These are phyloP conservation scores for Lepilemur septentrionalis DNA, from an alignment of 2,797 vertebrate genomes.

Conservation along the genomic window DNA sequence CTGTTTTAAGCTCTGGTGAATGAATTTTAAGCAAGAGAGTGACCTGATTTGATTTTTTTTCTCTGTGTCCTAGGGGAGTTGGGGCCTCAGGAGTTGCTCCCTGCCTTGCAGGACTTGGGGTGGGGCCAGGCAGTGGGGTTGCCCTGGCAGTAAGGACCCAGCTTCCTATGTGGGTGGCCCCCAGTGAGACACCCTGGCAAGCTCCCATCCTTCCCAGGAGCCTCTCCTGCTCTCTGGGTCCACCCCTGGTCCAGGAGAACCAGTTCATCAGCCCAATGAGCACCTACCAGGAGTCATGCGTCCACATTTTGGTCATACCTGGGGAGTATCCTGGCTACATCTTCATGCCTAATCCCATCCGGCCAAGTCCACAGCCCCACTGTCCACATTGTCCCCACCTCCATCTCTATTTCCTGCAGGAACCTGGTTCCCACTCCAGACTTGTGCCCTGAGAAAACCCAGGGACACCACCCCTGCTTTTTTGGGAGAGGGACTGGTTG, in stretches of 20 bases:
- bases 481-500: background rate
- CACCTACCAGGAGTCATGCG: conserved; percentile 41
- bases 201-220: background rate
- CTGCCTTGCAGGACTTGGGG: background rate
- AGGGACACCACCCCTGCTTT: background rate
- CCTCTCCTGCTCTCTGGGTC: conserved; percentile 13
- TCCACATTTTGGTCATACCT: conserved; percentile 30
- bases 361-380: background rate
- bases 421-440: background rate
- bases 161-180: conserved; percentile 51
- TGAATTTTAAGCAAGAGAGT: background rate
- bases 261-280: conserved; percentile 63
- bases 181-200: background rate
- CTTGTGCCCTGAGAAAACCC: background rate
- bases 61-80: background rate
- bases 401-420: background rate
- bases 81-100: background rate
- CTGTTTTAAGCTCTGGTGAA: background rate
- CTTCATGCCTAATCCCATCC: background rate
- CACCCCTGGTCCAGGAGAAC: conserved; percentile 69
- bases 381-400: background rate
- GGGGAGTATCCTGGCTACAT: conserved; percentile 35
- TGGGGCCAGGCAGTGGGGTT: background rate
- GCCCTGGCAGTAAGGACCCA: background rate
- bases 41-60: background rate